phyloP scores from a whole-genome alignment of 2,888 invertebrate species.

The Buathra laborator region DNA sequence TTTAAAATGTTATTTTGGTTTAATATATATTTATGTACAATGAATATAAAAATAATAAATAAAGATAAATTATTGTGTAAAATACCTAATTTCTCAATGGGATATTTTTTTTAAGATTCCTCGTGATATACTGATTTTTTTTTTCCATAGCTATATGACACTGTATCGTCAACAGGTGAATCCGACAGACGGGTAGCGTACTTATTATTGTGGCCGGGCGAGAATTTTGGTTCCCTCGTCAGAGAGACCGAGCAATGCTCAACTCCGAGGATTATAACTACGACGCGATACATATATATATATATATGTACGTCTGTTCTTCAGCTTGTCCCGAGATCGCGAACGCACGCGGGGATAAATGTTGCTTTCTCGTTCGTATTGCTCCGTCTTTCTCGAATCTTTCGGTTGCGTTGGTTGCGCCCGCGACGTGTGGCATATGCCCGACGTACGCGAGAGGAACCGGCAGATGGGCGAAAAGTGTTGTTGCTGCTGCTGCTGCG shows the following conservation, averaged over 20 bases:
- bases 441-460: slow-evolving; percentile 71
- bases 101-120: slow-evolving; percentile 10
- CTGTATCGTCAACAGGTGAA: slow-evolving; percentile 80
- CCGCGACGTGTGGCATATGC: slow-evolving; percentile 81
- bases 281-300: not conserved
- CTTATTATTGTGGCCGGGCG: slow-evolving; percentile 48
- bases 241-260: slow-evolving; percentile 6
- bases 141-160: slow-evolving; percentile 30
- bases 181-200: slow-evolving; percentile 82
- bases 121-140: slow-evolving; percentile 80
- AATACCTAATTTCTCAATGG: not conserved
- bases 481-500: slow-evolving; percentile 51
- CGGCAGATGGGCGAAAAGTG: slow-evolving; percentile 67
- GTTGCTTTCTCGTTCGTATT: slow-evolving; percentile 33
- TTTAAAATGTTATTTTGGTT: too few species aligned
- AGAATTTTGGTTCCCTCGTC: slow-evolving; percentile 13
- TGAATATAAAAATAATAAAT: too few species aligned
- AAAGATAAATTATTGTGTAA: too few species aligned
- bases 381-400: slow-evolving; percentile 41
- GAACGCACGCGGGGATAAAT: slow-evolving; percentile 15
- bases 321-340: slow-evolving; percentile 8
- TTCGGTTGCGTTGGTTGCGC: slow-evolving; percentile 70
- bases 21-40: too few species aligned
- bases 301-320: slow-evolving; percentile 1
- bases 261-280: not conserved